Percentiles rank a stretch among this genome's conserved stretches.
phyloP scores from a whole-genome alignment of 2,888 invertebrate genomes.

The Dryobota labecula region DNA sequence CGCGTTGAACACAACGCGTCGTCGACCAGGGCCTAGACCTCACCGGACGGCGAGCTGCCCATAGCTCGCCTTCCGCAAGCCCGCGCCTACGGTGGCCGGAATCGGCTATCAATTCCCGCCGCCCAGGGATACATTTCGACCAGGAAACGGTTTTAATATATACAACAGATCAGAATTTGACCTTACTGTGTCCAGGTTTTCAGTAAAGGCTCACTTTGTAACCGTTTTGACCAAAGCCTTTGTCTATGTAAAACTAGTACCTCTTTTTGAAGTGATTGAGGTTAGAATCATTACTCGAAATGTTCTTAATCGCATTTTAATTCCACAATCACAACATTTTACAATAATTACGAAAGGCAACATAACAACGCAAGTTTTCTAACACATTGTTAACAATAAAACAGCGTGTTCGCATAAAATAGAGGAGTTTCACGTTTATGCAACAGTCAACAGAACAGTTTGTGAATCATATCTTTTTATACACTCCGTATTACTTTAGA shows the following conservation, averaged over 20 bases:
- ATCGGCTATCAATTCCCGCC: too few relatives aligned
- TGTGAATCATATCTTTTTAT: constrained; percentile 64
- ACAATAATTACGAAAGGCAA: constrained; percentile 46
- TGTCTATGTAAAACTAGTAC: background rate
- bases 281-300: constrained; percentile 10
- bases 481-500: constrained; percentile 51
- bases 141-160: background rate
- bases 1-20: too few relatives aligned
- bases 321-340: constrained; percentile 56
- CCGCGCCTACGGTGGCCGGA: too few relatives aligned
- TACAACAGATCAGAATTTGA: background rate
- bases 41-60: too few relatives aligned
- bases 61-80: too few relatives aligned
- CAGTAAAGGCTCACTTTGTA: background rate
- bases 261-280: constrained; percentile 36
- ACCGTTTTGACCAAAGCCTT: background rate
- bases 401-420: constrained; percentile 51
- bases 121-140: background rate
- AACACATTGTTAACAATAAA: constrained; percentile 52
- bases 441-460: constrained; percentile 55
- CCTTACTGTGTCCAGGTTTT: background rate
- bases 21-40: too few relatives aligned
- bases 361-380: constrained; percentile 43
- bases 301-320: constrained; percentile 62
- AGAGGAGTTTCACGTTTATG: constrained; percentile 63